Conservation (phyloP, 2,113 vertebrate genomes). For the Cephalopholis sonnerati region DNA sequence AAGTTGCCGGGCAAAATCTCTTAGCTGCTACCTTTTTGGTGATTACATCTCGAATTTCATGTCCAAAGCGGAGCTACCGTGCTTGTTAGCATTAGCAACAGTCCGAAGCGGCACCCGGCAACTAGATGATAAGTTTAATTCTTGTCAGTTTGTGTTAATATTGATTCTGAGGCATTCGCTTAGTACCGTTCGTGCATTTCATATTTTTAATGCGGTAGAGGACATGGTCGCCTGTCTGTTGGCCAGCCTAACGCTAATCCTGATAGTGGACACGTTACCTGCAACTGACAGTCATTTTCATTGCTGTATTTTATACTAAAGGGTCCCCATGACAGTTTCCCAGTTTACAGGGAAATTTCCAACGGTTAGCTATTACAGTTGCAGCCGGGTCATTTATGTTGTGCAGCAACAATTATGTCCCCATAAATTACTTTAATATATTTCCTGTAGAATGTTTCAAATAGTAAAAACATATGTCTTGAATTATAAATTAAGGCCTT, state of each 20-base stretch:
- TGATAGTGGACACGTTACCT: background rate
- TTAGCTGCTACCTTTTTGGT: background rate
- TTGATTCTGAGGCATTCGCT: accelerated
- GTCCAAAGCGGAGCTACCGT: background rate
- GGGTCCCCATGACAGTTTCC: background rate
- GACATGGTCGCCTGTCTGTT: too few species aligned
- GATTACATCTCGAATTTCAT: background rate
- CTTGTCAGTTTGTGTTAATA: background rate
- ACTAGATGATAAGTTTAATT: background rate
- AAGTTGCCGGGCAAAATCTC: too few species aligned
- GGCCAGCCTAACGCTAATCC: too few species aligned
- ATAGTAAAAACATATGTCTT: too few species aligned
- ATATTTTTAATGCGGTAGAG: accelerated
- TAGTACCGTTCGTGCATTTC: background rate
- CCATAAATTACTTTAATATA: too few species aligned
- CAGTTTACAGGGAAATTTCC: too few species aligned
- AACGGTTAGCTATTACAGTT: too few species aligned
- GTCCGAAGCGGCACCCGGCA: background rate
- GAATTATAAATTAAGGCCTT: too few species aligned
- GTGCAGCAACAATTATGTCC: too few species aligned
- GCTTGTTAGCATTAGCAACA: slow-evolving; percentile 40
- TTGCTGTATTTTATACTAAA: too few species aligned
- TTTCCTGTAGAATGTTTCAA: too few species aligned
- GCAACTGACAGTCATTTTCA: background rate
- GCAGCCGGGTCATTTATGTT: too few species aligned